A percentile compares a stretch with the other conserved stretches of the same genome.
These are phyloP conservation scores for Setipinna tenuifilis DNA, from an alignment of 2,797 vertebrate species.

Conservation along the genomic window DNA sequence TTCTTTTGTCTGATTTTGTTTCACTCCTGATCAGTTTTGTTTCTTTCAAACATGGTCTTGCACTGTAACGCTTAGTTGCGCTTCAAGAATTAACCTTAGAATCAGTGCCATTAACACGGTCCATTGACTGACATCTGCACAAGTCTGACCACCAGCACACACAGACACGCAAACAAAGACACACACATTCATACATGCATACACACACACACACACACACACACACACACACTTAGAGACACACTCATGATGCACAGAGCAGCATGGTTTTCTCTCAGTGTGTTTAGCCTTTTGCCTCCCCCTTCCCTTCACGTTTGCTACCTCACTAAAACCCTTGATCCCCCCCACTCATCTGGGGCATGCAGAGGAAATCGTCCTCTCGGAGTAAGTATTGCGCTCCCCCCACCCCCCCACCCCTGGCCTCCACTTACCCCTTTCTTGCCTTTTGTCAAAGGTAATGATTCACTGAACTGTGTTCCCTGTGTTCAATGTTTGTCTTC, in stretches of 20 bases:
- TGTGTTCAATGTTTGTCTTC: neutral
- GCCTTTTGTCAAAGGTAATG: neutral
- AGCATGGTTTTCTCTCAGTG: slow-evolving; percentile 2
- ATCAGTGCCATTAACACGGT: neutral
- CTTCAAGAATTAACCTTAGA: neutral
- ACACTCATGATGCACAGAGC: neutral
- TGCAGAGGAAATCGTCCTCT: neutral
- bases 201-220: no score
- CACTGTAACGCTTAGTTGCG: neutral
- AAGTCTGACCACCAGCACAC: neutral
- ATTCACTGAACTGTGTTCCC: neutral
- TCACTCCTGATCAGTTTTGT: neutral
- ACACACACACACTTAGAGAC: neutral
- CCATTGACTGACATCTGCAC: neutral
- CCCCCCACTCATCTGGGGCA: neutral
- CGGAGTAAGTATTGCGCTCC: slow-evolving; percentile 3
- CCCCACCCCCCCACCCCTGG: neutral
- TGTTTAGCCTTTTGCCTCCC: neutral
- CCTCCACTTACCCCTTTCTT: neutral
- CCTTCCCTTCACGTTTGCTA: neutral
- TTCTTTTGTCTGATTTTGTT: slow-evolving; percentile 7
- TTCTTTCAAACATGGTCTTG: neutral
- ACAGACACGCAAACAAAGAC: neutral
- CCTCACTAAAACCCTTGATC: slow-evolving; percentile 13
- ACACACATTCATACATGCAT: neutral